Evolutionary conservation across 2,888 invertebrate species (phyloP).

Genomic region (Amiota mariae): DNA sequence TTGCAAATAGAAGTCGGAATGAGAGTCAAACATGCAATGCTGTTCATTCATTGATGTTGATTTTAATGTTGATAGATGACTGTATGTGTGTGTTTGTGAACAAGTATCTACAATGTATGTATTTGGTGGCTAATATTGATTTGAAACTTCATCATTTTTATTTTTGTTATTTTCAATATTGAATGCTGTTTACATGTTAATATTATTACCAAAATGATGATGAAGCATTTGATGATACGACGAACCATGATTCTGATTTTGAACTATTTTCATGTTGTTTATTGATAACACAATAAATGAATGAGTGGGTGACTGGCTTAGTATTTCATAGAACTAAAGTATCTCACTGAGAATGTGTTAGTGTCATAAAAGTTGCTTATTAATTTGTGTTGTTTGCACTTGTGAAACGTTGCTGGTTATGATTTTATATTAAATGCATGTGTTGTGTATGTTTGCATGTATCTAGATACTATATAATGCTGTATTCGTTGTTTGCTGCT

Average conservation of each 20-base stretch:
- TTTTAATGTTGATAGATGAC: background rate
- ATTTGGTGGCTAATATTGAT: constrained; percentile 66
- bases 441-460: no score
- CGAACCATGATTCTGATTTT: no score
- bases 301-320: background rate
- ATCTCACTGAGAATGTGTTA: background rate
- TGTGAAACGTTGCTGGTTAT: no score
- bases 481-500: background rate
- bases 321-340: background rate
- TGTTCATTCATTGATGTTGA: no score
- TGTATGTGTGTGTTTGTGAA: constrained; percentile 46
- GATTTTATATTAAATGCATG: no score
- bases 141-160: constrained; percentile 44
- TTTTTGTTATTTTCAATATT: background rate
- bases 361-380: constrained; percentile 17
- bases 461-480: no score
- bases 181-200: constrained; percentile 44
- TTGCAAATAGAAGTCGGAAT: background rate
- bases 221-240: no score
- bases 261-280: background rate
- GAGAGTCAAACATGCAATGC: no score
- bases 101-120: constrained; percentile 54
- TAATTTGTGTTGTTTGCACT: constrained; percentile 17
- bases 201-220: constrained; percentile 47
- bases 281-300: constrained; percentile 2